phyloP scores from a whole-genome alignment of 53 echinoderm and acorn worm genomes.

The Holothuria leucospilota region DNA sequence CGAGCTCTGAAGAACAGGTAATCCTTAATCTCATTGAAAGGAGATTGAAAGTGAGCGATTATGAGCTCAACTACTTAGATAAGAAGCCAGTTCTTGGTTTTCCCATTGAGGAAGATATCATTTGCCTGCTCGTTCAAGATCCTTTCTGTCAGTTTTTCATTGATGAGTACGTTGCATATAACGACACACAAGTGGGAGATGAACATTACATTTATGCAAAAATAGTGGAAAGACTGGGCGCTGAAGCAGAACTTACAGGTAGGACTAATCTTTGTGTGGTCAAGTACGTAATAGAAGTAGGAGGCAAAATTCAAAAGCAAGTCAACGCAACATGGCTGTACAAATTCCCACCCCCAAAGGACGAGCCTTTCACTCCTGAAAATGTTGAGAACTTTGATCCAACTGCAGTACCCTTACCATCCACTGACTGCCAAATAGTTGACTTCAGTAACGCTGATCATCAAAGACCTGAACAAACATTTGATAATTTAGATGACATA shows the following conservation, averaged over 20 bases:
- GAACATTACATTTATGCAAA: conserved; percentile 19
- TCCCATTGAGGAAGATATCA: not conserved
- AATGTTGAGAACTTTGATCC: not conserved
- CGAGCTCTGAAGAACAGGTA: not conserved
- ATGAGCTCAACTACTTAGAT: not conserved
- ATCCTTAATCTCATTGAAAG: not conserved
- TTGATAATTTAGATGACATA: conserved; percentile 24
- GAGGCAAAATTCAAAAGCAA: not conserved
- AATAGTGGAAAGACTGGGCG: not conserved
- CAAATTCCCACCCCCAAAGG: conserved; percentile 2
- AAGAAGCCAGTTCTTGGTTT: not conserved
- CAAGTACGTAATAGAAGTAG: conserved; percentile 2
- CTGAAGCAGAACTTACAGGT: too few relatives aligned
- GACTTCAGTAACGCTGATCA: too few relatives aligned
- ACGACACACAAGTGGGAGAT: not conserved
- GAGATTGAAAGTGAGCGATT: not conserved
- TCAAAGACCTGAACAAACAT: not conserved
- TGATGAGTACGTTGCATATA: conserved; percentile 17
- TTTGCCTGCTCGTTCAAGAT: not conserved
- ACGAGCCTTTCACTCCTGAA: not conserved
- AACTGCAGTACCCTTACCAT: not conserved
- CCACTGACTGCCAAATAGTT: too few relatives aligned
- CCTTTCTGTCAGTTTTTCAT: not conserved
- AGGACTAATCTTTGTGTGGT: not conserved
- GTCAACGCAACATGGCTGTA: conserved; percentile 15